A percentile compares a stretch with the other conserved stretches of the same genome.
Evolutionary conservation across 2,113 vertebrate genomes (phyloP).

Genomic region (Megatriorchis doriae): DNA sequence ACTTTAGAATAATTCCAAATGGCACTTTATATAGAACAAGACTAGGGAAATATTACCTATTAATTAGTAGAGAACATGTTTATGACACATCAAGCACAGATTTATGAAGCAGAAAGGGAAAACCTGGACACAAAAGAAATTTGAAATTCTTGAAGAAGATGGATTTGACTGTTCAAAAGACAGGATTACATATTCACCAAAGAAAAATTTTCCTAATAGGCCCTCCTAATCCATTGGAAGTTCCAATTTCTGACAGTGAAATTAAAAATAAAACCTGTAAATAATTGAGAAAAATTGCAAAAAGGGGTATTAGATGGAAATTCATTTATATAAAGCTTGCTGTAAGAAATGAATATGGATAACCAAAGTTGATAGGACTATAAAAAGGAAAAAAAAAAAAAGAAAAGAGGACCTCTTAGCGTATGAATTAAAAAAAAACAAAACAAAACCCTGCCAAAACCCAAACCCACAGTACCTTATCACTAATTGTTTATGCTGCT

Average conservation of each 20-base stretch:
- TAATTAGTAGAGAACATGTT: not conserved
- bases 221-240: not conserved
- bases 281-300: not conserved
- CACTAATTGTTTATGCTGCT: not conserved
- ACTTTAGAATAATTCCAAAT: not conserved
- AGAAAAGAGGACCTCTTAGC: not conserved
- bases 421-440: not conserved
- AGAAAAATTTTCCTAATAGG: not conserved
- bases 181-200: not conserved
- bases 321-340: not conserved
- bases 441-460: rapidly evolving
- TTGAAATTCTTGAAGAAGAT: not conserved
- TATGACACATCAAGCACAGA: not conserved
- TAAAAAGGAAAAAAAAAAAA: not conserved
- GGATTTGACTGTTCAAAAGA: not conserved
- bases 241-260: not conserved
- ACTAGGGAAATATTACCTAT: not conserved
- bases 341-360: not conserved
- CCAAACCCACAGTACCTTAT: not conserved
- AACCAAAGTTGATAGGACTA: not conserved
- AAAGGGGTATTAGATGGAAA: not conserved
- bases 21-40: not conserved
- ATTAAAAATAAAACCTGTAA: not conserved
- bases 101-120: not conserved
- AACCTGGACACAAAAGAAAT: not conserved